These are phyloP conservation scores for Eidolon helvum DNA, from an alignment of 2,113 vertebrate species.

Conservation along the genomic window DNA sequence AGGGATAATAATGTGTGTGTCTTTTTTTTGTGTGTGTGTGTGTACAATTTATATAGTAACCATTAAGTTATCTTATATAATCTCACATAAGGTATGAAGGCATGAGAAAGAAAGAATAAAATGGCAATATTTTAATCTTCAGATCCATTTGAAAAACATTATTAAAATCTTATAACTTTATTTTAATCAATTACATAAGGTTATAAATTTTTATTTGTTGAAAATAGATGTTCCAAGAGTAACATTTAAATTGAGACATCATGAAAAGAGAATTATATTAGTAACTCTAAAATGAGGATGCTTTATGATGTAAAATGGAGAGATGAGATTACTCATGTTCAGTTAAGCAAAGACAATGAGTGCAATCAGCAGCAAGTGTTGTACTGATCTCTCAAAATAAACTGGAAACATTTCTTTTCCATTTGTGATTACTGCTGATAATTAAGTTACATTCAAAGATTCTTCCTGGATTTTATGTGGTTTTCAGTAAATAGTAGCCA, in stretches of 20 bases:
- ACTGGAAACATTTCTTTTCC: background rate
- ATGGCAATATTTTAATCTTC: background rate
- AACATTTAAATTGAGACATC: background rate
- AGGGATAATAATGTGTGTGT: background rate
- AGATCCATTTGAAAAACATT: background rate
- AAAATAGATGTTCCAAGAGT: background rate
- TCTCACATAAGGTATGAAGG: background rate
- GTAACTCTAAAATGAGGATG: background rate
- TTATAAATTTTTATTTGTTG: constrained; percentile 7
- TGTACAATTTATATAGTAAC: no score
- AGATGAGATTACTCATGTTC: background rate
- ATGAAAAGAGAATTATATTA: background rate
- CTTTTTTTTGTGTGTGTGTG: no score
- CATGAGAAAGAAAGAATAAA: background rate
- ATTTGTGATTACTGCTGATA: background rate
- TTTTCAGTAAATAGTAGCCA: constrained; percentile 38
- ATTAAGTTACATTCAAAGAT: constrained; percentile 55
- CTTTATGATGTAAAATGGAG: constrained; percentile 29
- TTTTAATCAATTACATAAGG: background rate
- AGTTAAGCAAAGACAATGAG: constrained; percentile 2
- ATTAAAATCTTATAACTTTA: background rate
- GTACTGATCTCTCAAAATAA: constrained; percentile 29
- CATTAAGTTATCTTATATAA: background rate
- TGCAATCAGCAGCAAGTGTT: background rate
- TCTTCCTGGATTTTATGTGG: background rate